Percentiles rank a stretch among this genome's conserved stretches.
Evolutionary conservation across 64 coral and sea anemone species (phyloP).

Genomic region (Dendrophyllia cribrosa): DNA sequence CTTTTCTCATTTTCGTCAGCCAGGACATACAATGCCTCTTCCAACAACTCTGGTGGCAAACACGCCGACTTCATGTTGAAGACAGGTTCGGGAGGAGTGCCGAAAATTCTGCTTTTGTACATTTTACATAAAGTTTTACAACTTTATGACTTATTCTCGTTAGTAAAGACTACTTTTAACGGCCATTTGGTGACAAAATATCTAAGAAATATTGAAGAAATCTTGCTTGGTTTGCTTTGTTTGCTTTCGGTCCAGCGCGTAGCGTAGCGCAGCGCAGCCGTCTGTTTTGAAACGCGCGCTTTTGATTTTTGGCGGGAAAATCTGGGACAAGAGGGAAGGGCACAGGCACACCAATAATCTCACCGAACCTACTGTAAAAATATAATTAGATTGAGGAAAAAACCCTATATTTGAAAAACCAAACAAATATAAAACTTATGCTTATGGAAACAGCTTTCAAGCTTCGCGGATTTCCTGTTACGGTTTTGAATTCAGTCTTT

Average conservation of each 20-base stretch:
- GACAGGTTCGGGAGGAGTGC: slow-evolving; percentile 96
- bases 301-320: slow-evolving; percentile 13
- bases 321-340: not conserved
- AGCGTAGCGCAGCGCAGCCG: not conserved
- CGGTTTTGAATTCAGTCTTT: no score
- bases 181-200: not conserved
- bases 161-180: not conserved
- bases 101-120: slow-evolving; percentile 92
- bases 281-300: not conserved
- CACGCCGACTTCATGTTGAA: slow-evolving; percentile 90
- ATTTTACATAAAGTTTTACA: slow-evolving; percentile 34
- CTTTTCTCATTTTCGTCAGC: slow-evolving; percentile 97
- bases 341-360: not conserved
- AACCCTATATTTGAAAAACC: no score
- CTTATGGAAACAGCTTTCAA: no score
- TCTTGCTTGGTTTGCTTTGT: no score
- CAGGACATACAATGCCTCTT: slow-evolving; percentile 91
- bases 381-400: no score
- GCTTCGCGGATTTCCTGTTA: no score
- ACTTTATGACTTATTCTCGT: not conserved
- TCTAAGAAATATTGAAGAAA: not conserved
- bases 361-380: no score
- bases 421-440: no score
- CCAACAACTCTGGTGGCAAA: slow-evolving; percentile 90
- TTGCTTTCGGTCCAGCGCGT: not conserved